These are phyloP conservation scores for Malthinus seriepunctatus DNA, from an alignment of 2,888 invertebrate species.

Conservation along the genomic window DNA sequence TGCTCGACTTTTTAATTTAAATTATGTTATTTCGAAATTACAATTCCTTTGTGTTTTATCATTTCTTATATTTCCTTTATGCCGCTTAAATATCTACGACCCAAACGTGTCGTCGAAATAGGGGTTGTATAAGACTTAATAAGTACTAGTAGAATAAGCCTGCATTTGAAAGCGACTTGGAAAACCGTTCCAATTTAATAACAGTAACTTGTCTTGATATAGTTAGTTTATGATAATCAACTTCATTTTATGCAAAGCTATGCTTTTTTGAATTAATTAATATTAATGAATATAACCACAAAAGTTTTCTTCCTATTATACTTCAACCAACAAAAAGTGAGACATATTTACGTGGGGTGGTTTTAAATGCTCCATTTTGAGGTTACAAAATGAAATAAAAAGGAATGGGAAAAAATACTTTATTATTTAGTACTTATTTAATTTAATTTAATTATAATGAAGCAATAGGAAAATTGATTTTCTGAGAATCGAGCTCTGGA, in stretches of 20 bases:
- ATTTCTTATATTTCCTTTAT: neutral
- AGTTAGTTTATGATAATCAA: slow-evolving; percentile 15
- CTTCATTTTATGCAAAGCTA: slow-evolving; percentile 11
- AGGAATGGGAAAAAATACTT: too few species aligned
- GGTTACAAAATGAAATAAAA: too few species aligned
- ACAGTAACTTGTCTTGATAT: slow-evolving; percentile 10
- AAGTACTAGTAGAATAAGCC: slow-evolving; percentile 11
- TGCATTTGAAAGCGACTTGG: slow-evolving; percentile 15
- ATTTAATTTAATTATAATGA: too few species aligned
- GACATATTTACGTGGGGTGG: too few species aligned
- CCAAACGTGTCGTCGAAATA: slow-evolving; percentile 8
- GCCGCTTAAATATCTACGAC: neutral
- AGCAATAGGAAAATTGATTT: too few species aligned
- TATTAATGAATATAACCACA: neutral
- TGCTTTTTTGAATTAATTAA: slow-evolving; percentile 13
- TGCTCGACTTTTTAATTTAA: slow-evolving; percentile 3
- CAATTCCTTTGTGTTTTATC: slow-evolving; percentile 1
- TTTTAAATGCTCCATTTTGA: too few species aligned
- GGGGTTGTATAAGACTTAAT: slow-evolving; percentile 9
- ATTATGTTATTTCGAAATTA: slow-evolving; percentile 4
- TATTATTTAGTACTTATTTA: too few species aligned
- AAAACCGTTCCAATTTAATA: slow-evolving; percentile 14
- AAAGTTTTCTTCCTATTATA: too few species aligned
- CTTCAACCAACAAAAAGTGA: too few species aligned
- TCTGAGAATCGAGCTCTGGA: too few species aligned